Evolutionary conservation across 2,888 invertebrate genomes (phyloP).

Genomic region (Pachycephus smyrnensis): DNA sequence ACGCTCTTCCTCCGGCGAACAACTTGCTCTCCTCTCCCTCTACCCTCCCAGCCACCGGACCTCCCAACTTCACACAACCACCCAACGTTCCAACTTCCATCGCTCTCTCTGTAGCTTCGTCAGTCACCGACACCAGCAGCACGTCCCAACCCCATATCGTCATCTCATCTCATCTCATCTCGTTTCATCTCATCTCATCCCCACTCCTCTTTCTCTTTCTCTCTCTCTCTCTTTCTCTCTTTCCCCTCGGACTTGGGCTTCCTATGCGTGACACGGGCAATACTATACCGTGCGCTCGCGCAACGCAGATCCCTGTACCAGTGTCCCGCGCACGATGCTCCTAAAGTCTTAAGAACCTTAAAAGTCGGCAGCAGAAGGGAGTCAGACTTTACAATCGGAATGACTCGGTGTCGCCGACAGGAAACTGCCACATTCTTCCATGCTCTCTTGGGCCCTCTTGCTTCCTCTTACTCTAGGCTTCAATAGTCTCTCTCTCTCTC

Average conservation of each 20-base stretch:
- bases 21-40: neutral
- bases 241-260: neutral
- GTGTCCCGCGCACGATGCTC: conserved; percentile 2
- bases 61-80: neutral
- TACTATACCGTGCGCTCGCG: neutral
- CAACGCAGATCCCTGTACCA: neutral
- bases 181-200: neutral
- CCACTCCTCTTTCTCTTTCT: conserved; percentile 5
- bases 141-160: neutral
- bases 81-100: neutral
- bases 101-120: neutral
- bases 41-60: neutral
- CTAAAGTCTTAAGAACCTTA: conserved; percentile 25
- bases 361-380: conserved; percentile 15
- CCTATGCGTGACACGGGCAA: conserved; percentile 5
- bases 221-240: conserved; percentile 10
- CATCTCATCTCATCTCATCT: neutral
- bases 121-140: neutral
- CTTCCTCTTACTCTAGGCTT: neutral
- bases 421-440: conserved; percentile 53
- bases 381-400: conserved; percentile 15
- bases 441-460: neutral
- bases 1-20: neutral
- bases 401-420: conserved; percentile 37
- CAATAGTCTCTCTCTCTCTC: neutral